Base-by-base conservation (phyloP, 2,797 vertebrate genomes). In the Oryzias dopingdopingensis region DNA sequence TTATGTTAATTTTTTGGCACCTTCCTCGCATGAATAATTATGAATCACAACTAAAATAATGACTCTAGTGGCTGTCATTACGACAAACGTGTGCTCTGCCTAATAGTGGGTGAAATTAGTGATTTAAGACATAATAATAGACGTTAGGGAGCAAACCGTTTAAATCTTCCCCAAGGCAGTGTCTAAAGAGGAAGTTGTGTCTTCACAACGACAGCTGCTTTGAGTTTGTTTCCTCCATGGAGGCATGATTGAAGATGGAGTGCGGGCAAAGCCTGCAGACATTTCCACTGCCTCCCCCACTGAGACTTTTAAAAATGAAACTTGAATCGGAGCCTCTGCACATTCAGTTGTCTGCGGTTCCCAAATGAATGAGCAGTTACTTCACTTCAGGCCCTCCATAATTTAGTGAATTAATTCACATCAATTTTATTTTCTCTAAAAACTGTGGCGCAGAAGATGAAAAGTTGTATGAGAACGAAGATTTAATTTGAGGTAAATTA, bases 201-300 rank as follows among this genome's bases (percentile, higher is more conserved):
- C 73, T 80, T 80, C 72, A 82, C 75, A 72, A 56, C 65, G 67
- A 82, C 79, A 47, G 52, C 71, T 75, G 69, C 73, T 86, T 83
- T 58, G 48, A 54, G 59, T 65, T 81, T 62, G 54, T 63, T 45
- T 69, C 47, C 24, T 71, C 45, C 14, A 32, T 32, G 44, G 54
- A 79, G 73, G 62, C 74, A 80, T 60, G 52, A 68, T 42, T 54
- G 51, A 72, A 56, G 71, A 84, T 85, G 81, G 88, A 81, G 79
- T 65, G 57, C 79, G 83, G 81, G 68, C 72, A 66, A 63, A 61
- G 64, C 74, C 18, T 22, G 45, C 46, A 79, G 73, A 81, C 63
- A 73, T 80, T 81, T 82, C 72, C 60, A 42, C 59, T 42, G 42
- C 56, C 79, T 84, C 57, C 60, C 61, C 61, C 18, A n/a, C 57